Percentiles rank a stretch among this genome's conserved stretches.
Evolutionary conservation across 2,113 vertebrate species (phyloP).

Genomic region (Syngnathus scovelli): DNA sequence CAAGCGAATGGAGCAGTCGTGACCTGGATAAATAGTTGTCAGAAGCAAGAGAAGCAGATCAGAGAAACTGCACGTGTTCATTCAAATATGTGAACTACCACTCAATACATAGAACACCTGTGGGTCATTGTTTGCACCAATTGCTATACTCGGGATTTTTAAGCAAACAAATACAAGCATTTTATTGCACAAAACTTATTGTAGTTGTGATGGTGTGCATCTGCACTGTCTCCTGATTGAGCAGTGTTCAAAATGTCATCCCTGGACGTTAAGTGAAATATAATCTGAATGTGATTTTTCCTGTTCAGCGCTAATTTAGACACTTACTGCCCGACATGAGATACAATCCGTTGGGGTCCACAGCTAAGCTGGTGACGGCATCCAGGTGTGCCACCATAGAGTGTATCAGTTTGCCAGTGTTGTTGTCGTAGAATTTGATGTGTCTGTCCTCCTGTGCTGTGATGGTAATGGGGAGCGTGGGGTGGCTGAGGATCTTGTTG

Average conservation of each 20-base stretch:
- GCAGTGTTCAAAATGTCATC: neutral
- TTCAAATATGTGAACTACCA: too few species aligned
- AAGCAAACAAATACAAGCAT: too few species aligned
- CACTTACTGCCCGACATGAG: constrained; percentile 99
- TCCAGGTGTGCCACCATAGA: constrained; percentile 98
- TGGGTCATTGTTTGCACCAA: too few species aligned
- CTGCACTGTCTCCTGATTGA: neutral
- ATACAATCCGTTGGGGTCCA: constrained; percentile 97
- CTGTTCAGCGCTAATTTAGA: neutral
- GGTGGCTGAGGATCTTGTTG: constrained; percentile 96
- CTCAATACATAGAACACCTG: too few species aligned
- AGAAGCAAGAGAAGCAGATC: neutral
- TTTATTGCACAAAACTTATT: too few species aligned
- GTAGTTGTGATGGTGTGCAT: too few species aligned
- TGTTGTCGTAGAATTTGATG: constrained; percentile 98
- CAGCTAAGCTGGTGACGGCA: constrained; percentile 95
- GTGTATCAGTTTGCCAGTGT: constrained; percentile 95
- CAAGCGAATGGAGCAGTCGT: constrained; percentile 96
- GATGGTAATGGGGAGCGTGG: constrained; percentile 96
- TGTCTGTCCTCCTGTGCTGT: constrained; percentile 95
- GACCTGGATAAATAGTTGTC: constrained; percentile 69
- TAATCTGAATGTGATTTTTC: neutral
- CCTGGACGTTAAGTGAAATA: too few species aligned
- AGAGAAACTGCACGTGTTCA: neutral
- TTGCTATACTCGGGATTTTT: too few species aligned